These are phyloP conservation scores for Lithophane semibrunnea DNA, from an alignment of 2,888 invertebrate species.

Conservation along the genomic window DNA sequence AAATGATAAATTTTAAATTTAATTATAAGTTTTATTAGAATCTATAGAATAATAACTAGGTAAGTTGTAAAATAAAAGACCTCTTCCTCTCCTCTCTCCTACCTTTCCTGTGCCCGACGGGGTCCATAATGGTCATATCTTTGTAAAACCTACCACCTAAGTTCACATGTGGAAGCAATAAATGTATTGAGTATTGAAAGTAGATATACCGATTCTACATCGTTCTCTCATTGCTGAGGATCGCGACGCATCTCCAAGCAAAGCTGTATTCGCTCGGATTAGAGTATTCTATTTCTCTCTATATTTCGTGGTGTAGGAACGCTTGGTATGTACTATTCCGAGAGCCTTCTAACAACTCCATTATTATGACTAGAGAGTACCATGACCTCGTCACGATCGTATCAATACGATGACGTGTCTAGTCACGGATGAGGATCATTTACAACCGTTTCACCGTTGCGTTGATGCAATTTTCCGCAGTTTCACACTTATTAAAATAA, in stretches of 20 bases:
- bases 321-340: not conserved
- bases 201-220: not conserved
- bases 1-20: no score
- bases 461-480: conserved; percentile 55
- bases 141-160: no score
- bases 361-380: conserved; percentile 18
- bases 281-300: not conserved
- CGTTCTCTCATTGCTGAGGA: not conserved
- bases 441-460: conserved; percentile 51
- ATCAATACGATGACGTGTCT: conserved; percentile 51
- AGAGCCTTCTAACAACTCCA: not conserved
- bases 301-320: not conserved
- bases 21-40: no score
- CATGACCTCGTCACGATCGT: conserved; percentile 16
- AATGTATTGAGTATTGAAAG: no score
- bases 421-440: conserved; percentile 59
- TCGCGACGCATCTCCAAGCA: not conserved
- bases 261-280: not conserved
- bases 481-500: conserved; percentile 51
- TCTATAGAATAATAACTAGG: no score
- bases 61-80: no score
- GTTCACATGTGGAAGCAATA: no score
- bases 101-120: no score
- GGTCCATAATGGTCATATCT: no score
- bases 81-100: no score